Percentiles rank a stretch among this genome's conserved stretches.
These are phyloP conservation scores for Pampus argenteus DNA, from an alignment of 2,797 vertebrate species.

Conservation along the genomic window DNA sequence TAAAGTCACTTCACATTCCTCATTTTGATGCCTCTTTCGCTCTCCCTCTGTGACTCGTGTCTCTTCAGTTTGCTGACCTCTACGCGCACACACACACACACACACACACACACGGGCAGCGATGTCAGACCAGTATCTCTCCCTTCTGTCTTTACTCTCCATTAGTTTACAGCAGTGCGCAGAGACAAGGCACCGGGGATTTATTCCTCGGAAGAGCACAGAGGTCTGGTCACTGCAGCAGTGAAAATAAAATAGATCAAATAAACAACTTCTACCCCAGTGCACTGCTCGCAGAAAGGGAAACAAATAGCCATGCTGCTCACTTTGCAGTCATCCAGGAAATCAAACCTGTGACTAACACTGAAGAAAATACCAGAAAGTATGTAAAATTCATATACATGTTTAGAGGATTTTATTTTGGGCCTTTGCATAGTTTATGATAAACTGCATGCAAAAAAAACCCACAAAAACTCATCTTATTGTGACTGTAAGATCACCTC, in stretches of 20 bases:
- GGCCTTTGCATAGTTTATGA: background rate
- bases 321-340: background rate
- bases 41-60: constrained; percentile 38
- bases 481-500: background rate
- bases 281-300: constrained; percentile 29
- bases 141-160: constrained; percentile 47
- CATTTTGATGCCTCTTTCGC: constrained; percentile 27
- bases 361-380: too few relatives aligned
- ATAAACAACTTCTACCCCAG: constrained; percentile 40
- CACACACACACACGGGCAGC: constrained; percentile 55
- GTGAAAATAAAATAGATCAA: constrained; percentile 56
- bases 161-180: constrained; percentile 43
- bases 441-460: background rate
- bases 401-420: background rate
- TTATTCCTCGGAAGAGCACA: constrained; percentile 31
- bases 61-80: constrained; percentile 56
- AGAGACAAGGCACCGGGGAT: constrained; percentile 34
- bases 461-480: background rate
- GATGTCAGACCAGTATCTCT: constrained; percentile 48
- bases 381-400: constrained; percentile 3
- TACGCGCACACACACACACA: constrained; percentile 51
- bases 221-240: constrained; percentile 35
- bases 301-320: constrained; percentile 31
- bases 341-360: constrained; percentile 4
- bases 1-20: constrained; percentile 51